Percentiles rank a stretch among this genome's conserved stretches.
Evolutionary conservation across 2,888 invertebrate species (phyloP).

Genomic region (Dioctria linearis): DNA sequence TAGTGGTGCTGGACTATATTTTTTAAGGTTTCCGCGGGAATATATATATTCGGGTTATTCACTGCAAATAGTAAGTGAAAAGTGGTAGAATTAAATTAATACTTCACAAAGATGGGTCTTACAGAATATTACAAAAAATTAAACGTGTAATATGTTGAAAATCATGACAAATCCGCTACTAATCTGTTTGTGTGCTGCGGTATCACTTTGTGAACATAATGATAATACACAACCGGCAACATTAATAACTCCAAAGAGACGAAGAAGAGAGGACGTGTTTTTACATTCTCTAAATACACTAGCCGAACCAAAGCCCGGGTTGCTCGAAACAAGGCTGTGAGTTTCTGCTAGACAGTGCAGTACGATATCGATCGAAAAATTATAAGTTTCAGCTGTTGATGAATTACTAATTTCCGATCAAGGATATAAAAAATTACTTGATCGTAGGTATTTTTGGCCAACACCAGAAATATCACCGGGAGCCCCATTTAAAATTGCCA

Average conservation of each 20-base stretch:
- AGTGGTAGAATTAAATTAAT: background rate
- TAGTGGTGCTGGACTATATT: background rate
- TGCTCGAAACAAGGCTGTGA: constrained; percentile 79
- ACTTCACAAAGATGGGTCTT: constrained; percentile 77
- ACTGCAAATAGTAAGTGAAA: background rate
- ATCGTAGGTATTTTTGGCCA: constrained; percentile 67
- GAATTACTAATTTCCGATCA: constrained; percentile 80
- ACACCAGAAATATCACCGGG: constrained; percentile 69
- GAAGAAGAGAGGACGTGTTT: constrained; percentile 75
- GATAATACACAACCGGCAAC: constrained; percentile 81
- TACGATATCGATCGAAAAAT: constrained; percentile 88
- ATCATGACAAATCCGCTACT: constrained; percentile 87
- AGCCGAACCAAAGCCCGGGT: constrained; percentile 68
- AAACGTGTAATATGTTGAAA: constrained; percentile 80
- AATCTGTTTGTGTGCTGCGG: constrained; percentile 88
- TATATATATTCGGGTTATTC: background rate
- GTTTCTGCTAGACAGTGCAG: constrained; percentile 88
- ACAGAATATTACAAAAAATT: constrained; percentile 88
- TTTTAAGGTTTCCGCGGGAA: background rate
- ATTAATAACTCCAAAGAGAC: constrained; percentile 76
- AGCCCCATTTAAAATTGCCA: constrained; percentile 76
- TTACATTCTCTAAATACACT: constrained; percentile 71
- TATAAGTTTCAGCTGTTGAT: constrained; percentile 77
- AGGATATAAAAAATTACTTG: constrained; percentile 72
- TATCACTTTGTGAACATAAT: constrained; percentile 91